These are phyloP conservation scores for Ectobius pallidus DNA, from an alignment of 2,888 invertebrate genomes.

Conservation along the genomic window DNA sequence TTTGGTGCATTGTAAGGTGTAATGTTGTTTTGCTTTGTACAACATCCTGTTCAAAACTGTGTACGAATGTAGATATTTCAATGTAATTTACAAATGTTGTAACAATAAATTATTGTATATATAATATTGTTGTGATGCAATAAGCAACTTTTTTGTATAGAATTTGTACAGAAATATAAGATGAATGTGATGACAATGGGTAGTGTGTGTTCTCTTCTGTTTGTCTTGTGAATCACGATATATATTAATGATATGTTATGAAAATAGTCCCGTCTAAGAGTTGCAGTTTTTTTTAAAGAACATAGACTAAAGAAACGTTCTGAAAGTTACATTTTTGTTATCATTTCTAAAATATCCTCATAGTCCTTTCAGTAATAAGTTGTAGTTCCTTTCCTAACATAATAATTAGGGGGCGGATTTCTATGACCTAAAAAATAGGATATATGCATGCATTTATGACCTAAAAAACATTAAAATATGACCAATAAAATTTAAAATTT, in stretches of 20 bases:
- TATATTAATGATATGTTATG: not conserved
- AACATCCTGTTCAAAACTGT: not conserved
- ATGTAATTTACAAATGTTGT: not conserved
- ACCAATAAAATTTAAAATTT: no score
- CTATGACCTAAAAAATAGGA: no score
- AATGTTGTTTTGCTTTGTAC: no score
- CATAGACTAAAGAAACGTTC: not conserved
- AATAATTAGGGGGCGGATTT: no score
- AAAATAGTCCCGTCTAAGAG: not conserved
- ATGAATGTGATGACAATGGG: not conserved
- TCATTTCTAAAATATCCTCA: not conserved
- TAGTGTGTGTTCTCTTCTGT: not conserved
- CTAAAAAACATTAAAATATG: no score
- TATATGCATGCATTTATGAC: no score
- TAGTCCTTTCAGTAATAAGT: no score
- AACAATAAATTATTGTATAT: not conserved
- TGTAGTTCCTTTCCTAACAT: no score
- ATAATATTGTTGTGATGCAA: not conserved
- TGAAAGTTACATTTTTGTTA: not conserved
- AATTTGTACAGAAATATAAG: slow-evolving; percentile 6
- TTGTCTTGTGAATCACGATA: not conserved
- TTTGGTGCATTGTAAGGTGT: no score
- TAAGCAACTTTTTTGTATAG: slow-evolving; percentile 8
- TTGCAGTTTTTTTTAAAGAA: not conserved
- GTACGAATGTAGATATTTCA: not conserved